A percentile compares a stretch with the other conserved stretches of the same genome.
phyloP scores from a whole-genome alignment of 2,797 vertebrate species.

The Syncerus caffer region DNA sequence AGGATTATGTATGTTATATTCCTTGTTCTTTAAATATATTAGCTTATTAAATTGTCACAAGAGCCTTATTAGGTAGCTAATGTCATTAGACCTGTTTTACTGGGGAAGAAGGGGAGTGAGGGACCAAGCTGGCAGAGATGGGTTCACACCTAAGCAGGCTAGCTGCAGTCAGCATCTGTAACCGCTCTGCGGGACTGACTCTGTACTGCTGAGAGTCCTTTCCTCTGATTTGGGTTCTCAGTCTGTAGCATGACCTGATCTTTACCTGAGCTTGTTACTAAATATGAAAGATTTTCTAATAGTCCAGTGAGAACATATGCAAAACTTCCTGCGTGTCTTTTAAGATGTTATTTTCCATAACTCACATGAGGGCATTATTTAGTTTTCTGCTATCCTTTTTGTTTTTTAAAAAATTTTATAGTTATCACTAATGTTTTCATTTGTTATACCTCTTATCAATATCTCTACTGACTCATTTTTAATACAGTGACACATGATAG shows the following conservation, averaged over 20 bases:
- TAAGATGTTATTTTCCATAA: constrained; percentile 12
- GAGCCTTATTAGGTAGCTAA: not conserved
- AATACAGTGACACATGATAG: not conserved
- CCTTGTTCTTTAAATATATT: constrained; percentile 3
- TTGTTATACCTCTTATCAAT: not conserved
- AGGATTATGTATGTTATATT: not conserved
- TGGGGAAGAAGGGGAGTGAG: not conserved
- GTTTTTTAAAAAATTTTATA: not conserved
- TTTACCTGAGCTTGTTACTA: not conserved
- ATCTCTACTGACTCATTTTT: not conserved
- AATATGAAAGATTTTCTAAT: not conserved
- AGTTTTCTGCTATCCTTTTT: constrained; percentile 6
- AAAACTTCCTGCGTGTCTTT: not conserved
- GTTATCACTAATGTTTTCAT: not conserved
- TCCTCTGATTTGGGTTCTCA: not conserved
- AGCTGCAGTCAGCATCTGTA: not conserved
- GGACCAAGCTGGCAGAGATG: not conserved
- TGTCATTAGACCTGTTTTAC: not conserved
- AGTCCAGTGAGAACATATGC: not conserved
- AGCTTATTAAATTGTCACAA: not conserved
- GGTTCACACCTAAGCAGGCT: not conserved
- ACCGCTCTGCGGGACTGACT: not conserved
- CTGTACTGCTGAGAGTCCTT: not conserved
- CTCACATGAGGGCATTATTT: not conserved
- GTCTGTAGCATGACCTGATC: not conserved